Conservation (phyloP, 2,113 vertebrate genomes). For the Sakesphorus luctuosus region DNA sequence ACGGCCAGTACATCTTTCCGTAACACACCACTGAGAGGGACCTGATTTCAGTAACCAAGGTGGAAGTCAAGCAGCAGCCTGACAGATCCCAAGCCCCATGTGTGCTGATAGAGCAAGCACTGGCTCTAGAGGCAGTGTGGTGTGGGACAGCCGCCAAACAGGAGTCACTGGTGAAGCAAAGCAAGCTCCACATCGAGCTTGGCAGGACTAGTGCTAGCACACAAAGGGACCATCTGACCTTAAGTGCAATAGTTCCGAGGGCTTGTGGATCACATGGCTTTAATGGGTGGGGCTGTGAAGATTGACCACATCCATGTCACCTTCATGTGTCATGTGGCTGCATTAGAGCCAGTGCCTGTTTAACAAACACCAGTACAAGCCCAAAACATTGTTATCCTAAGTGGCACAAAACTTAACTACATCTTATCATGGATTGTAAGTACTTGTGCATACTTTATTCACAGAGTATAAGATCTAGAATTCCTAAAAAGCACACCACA, state of each 20-base stretch:
- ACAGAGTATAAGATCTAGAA: conserved; percentile 67
- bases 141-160: rapidly evolving
- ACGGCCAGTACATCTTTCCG: background rate
- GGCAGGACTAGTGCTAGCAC: background rate
- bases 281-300: rapidly evolving
- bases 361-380: conserved; percentile 34
- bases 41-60: background rate
- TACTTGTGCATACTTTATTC: conserved; percentile 68
- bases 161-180: rapidly evolving
- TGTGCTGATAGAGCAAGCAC: background rate
- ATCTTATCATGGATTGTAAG: conserved; percentile 52
- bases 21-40: background rate
- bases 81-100: rapidly evolving
- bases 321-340: background rate
- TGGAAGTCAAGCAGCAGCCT: background rate
- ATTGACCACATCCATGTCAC: background rate
- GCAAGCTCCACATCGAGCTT: background rate
- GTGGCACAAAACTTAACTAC: conserved; percentile 66
- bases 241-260: background rate
- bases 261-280: rapidly evolving
- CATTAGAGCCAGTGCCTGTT: conserved; percentile 7
- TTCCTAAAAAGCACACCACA: conserved; percentile 58
- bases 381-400: conserved; percentile 46
- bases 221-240: background rate
- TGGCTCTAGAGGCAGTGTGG: background rate